Evolutionary conservation across 2,888 invertebrate species (phyloP).

Genomic region (Epirrhoe alternata): DNA sequence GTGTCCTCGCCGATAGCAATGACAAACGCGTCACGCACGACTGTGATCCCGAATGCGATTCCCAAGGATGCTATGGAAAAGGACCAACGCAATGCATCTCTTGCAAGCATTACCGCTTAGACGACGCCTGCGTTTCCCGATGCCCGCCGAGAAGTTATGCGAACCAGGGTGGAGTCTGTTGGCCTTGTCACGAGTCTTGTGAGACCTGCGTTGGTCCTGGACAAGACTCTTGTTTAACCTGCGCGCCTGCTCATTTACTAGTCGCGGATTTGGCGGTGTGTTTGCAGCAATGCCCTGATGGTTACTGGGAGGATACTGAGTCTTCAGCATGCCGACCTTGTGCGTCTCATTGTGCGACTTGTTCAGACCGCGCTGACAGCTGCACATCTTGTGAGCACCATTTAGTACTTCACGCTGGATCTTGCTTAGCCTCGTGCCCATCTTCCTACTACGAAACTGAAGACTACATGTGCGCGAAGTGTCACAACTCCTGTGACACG

Average conservation of each 20-base stretch:
- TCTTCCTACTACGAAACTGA: conserved; percentile 93
- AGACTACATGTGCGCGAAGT: conserved; percentile 93
- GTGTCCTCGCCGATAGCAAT: conserved; percentile 86
- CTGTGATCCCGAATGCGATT: conserved; percentile 94
- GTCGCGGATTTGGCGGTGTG: conserved; percentile 94
- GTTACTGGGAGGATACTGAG: conserved; percentile 92
- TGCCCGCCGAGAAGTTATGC: conserved; percentile 94
- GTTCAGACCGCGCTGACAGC: conserved; percentile 92
- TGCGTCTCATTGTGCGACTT: conserved; percentile 93
- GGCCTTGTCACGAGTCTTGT: conserved; percentile 95
- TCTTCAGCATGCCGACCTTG: conserved; percentile 93
- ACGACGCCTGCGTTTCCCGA: conserved; percentile 92
- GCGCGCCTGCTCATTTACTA: conserved; percentile 92
- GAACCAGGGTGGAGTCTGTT: conserved; percentile 92
- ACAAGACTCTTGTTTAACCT: conserved; percentile 93
- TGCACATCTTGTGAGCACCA: conserved; percentile 96
- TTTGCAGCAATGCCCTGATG: conserved; percentile 85
- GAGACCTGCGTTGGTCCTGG: conserved; percentile 95
- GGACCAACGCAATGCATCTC: conserved; percentile 94
- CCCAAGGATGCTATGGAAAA: conserved; percentile 93
- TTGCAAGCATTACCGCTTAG: conserved; percentile 92
- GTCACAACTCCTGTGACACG: conserved; percentile 92
- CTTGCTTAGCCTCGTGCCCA: conserved; percentile 94
- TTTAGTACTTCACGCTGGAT: conserved; percentile 91
- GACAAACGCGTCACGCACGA: conserved; percentile 87